Conservation (phyloP, 1,140 invertebrate species). For the Rhyzopertha dominica region DNA sequence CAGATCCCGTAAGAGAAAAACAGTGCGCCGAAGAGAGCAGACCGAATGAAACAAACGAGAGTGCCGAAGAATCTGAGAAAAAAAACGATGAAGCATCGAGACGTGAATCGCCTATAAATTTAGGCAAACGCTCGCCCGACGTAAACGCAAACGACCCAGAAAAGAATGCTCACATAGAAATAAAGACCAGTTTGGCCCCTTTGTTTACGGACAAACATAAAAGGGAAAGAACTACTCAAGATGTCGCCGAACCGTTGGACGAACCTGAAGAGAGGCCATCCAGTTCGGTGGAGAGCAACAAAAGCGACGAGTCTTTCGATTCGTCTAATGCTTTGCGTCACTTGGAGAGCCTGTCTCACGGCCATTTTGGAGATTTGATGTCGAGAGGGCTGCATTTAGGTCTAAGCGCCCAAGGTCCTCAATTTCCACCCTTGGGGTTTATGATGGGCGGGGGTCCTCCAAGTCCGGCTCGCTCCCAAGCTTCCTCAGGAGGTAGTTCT, state of each 20-base stretch:
- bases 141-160: constrained; percentile 43
- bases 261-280: constrained; percentile 46
- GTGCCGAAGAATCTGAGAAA: constrained; percentile 14
- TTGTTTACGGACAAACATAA: constrained; percentile 41
- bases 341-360: constrained; percentile 75
- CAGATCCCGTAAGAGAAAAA: constrained; percentile 32
- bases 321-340: constrained; percentile 69
- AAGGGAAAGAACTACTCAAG: constrained; percentile 37
- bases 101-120: constrained; percentile 34
- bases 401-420: constrained; percentile 31
- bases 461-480: constrained; percentile 54
- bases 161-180: constrained; percentile 32
- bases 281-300: constrained; percentile 54
- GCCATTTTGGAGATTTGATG: constrained; percentile 60
- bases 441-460: constrained; percentile 45
- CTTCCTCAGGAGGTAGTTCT: constrained; percentile 52
- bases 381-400: constrained; percentile 39
- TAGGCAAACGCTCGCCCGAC: constrained; percentile 39
- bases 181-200: constrained; percentile 43
- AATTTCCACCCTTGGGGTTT: constrained; percentile 44
- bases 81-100: constrained; percentile 25
- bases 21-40: constrained; percentile 11
- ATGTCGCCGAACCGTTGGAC: constrained; percentile 38
- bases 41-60: constrained; percentile 22
- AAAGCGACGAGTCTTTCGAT: constrained; percentile 58